These are phyloP conservation scores for Sterrhoptilus dennistouni DNA, from an alignment of 2,113 vertebrate species.

Conservation along the genomic window DNA sequence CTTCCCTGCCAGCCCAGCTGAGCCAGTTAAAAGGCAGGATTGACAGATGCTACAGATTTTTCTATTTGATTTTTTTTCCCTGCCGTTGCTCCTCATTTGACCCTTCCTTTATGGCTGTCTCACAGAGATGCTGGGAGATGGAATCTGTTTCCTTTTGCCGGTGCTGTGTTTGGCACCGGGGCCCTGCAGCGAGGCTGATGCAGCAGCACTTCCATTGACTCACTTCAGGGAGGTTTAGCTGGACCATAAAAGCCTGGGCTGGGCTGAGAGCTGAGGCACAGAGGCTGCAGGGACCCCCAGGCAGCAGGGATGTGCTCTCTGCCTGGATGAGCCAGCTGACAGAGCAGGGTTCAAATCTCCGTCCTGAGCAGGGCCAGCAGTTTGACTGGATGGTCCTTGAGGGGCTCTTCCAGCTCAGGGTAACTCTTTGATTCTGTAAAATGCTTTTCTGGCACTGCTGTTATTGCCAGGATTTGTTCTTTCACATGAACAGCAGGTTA, in stretches of 20 bases:
- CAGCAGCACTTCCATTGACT: neutral
- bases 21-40: neutral
- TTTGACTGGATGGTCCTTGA: neutral
- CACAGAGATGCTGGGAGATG: neutral
- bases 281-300: neutral
- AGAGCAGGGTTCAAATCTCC: neutral
- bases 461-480: neutral
- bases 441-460: neutral
- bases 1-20: neutral
- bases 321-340: neutral
- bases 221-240: neutral
- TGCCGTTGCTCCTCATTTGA: neutral
- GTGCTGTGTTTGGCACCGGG: neutral
- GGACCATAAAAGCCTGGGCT: neutral
- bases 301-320: neutral
- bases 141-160: neutral
- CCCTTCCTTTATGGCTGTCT: neutral
- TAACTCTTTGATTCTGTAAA: neutral
- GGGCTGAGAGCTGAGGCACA: neutral
- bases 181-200: neutral
- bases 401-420: neutral
- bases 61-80: neutral
- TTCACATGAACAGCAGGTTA: neutral
- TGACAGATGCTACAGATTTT: neutral
- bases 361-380: neutral